A percentile compares a stretch with the other conserved stretches of the same genome.
phyloP scores from a whole-genome alignment of 2,888 invertebrate species.

The Platycheirus rosarum region DNA sequence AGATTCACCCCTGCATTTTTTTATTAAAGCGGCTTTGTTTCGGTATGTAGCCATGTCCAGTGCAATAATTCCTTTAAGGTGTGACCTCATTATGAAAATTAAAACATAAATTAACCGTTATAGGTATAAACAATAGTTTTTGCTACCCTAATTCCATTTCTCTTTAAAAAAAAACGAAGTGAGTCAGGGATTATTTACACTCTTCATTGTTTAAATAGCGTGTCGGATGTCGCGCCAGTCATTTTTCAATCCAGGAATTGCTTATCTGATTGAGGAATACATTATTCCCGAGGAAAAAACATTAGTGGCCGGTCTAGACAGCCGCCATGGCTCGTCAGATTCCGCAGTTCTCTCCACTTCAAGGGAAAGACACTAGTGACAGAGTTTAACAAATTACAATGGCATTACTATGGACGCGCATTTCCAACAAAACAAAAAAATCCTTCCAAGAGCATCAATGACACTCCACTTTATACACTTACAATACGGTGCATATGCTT shows the following conservation, averaged over 20 bases:
- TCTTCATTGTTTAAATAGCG: constrained; percentile 25
- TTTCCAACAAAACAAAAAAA: not conserved
- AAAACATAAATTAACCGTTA: constrained; percentile 48
- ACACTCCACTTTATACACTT: not conserved
- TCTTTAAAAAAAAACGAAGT: constrained; percentile 2
- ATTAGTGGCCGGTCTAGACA: constrained; percentile 59
- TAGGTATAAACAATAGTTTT: not conserved
- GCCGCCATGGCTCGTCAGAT: not conserved
- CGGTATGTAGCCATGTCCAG: no score
- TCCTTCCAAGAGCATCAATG: no score
- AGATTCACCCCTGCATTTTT: no score
- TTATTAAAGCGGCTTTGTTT: no score
- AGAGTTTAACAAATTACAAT: constrained; percentile 64
- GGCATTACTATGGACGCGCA: constrained; percentile 63
- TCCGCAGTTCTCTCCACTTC: not conserved
- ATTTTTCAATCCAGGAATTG: no score
- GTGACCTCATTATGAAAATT: constrained; percentile 32
- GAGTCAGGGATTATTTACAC: constrained; percentile 29
- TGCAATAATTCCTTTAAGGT: constrained; percentile 6
- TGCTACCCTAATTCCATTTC: not conserved
- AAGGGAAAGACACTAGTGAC: constrained; percentile 15
- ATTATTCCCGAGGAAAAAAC: constrained; percentile 33
- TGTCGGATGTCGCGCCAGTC: constrained; percentile 60
- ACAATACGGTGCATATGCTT: not conserved
- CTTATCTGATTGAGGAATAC: constrained; percentile 58